These are phyloP conservation scores for Cryptomyrus ogoouensis DNA, from an alignment of 2,113 vertebrate species.

Conservation along the genomic window DNA sequence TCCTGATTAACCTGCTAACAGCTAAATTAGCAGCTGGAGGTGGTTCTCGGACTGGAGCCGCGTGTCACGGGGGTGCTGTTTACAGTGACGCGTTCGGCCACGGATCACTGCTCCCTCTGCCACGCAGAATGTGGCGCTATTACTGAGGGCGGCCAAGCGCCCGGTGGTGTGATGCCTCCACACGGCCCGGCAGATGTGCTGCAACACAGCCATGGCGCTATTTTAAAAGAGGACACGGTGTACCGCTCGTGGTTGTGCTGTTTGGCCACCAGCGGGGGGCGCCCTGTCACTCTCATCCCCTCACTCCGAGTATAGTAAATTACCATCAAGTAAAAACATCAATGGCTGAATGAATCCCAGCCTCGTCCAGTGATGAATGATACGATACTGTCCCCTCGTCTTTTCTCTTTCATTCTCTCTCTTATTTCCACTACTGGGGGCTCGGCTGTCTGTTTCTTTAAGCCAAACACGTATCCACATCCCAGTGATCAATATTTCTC, in stretches of 20 bases:
- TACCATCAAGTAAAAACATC: slow-evolving; percentile 45
- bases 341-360: slow-evolving; percentile 40
- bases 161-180: background rate
- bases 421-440: slow-evolving; percentile 47
- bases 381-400: slow-evolving; percentile 21
- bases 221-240: slow-evolving; percentile 53
- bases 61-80: slow-evolving; percentile 42
- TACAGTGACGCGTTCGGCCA: slow-evolving; percentile 46
- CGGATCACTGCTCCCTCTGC: slow-evolving; percentile 16
- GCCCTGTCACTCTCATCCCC: slow-evolving; percentile 56
- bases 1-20: slow-evolving; percentile 17
- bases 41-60: slow-evolving; percentile 22
- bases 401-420: slow-evolving; percentile 49
- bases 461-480: slow-evolving; percentile 57
- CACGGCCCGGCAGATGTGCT: slow-evolving; percentile 11
- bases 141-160: background rate
- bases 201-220: slow-evolving; percentile 36
- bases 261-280: slow-evolving; percentile 57
- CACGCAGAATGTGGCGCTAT: background rate
- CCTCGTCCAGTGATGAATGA: slow-evolving; percentile 38
- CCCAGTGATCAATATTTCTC: slow-evolving; percentile 56
- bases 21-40: slow-evolving; percentile 23
- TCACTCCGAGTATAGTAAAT: slow-evolving; percentile 31
- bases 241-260: slow-evolving; percentile 58
- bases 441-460: slow-evolving; percentile 52